Base-by-base conservation (phyloP, 2,888 invertebrate species). In the Nycteola revayana region DNA sequence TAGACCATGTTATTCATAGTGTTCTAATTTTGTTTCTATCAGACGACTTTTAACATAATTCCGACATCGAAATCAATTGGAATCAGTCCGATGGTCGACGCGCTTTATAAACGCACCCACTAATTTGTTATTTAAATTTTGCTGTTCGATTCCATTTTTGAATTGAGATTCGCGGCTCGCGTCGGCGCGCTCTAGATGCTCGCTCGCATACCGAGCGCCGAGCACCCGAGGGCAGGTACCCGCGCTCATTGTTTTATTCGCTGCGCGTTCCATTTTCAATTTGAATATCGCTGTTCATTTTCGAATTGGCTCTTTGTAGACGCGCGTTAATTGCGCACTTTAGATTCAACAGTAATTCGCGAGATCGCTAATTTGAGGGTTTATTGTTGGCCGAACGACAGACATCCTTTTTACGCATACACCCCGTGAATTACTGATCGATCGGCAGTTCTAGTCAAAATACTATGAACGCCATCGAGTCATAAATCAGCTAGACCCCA, bases 271-370 rank as follows among this genome's bases (percentile, higher is more conserved):
- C 78, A 76, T 78, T 84, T 85, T 81, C 83, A 86, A 87, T 87
- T 86, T 85, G 80, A 87, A 86, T 82, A 84, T 77, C 79, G 80
- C 76, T 78, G 82, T 82, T 84, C 81, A 82, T 85, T 85, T 83
- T 82, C 76, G 75, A 76, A 82, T 82, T 75, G 77, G 76, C 77
- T 77, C 78, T 79, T 75, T 79, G 83, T 83, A 79, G 82, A 78
- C 75, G 77, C 68, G 71, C 72, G 70, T 76, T 84, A 86, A 87
- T 86, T 79, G 75, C 77, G 84, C 75, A 84, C 73, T 88, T 88
- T 88, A 67, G 77, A 88, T 87, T 88, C 87, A 85, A 70, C 66
- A 68, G 60, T 83, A 83, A 86, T 83, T 85, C 83, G 69, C 75
- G 70, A 70, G 75, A 57, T 70, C 75, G 75, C 84, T 86, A 86